Conservation (phyloP, 1,140 invertebrate genomes). For the Trichonephila clavata region DNA sequence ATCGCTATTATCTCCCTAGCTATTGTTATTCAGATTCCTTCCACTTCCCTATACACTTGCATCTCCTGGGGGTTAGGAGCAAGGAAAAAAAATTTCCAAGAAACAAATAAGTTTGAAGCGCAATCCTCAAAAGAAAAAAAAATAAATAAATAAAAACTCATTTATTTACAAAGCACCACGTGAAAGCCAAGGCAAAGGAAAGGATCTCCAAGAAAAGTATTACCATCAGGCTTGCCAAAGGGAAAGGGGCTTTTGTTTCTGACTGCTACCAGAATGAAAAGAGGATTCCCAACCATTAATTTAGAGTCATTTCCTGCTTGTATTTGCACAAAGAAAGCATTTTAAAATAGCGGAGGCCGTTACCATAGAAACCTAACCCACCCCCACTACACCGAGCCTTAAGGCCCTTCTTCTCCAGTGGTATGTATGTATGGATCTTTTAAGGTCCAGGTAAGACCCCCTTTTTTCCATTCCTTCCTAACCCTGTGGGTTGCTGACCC, state of each 20-base stretch:
- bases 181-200: constrained; percentile 19
- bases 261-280: constrained; percentile 56
- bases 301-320: constrained; percentile 75
- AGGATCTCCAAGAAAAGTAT: constrained; percentile 62
- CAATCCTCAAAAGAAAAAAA: constrained; percentile 30
- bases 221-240: constrained; percentile 66
- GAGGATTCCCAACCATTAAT: constrained; percentile 73
- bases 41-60: not conserved
- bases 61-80: not conserved
- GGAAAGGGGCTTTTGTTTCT: constrained; percentile 63
- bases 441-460: constrained; percentile 67
- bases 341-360: constrained; percentile 69
- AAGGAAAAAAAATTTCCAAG: not conserved
- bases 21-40: constrained; percentile 55
- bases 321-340: constrained; percentile 74
- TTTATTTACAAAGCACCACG: constrained; percentile 73
- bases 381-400: not conserved
- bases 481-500: constrained; percentile 9
- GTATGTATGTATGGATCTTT: constrained; percentile 63
- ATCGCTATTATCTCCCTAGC: constrained; percentile 40
- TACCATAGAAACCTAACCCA: constrained; percentile 47
- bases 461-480: not conserved
- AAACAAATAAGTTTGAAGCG: constrained; percentile 56
- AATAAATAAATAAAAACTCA: constrained; percentile 63
- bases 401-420: constrained; percentile 15